A percentile compares a stretch with the other conserved stretches of the same genome.
These are phyloP conservation scores for Sycobia sp. DNA, from an alignment of 1,140 invertebrate genomes.

Conservation along the genomic window DNA sequence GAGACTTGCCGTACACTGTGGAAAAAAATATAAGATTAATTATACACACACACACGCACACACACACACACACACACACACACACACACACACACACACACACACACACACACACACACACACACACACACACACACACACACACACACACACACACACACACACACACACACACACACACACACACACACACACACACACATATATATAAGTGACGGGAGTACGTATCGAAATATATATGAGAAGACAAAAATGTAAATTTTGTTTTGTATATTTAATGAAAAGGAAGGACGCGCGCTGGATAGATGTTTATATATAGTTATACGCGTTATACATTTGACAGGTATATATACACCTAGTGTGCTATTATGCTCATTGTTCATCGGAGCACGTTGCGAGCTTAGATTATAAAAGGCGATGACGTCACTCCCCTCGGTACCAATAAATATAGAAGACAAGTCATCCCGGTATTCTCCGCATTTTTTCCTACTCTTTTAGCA, in stretches of 20 bases:
- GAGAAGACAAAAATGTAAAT: slow-evolving; percentile 38
- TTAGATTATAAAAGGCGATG: slow-evolving; percentile 41
- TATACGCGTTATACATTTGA: neutral
- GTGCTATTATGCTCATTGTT: neutral
- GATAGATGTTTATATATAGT: too few relatives aligned
- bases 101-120: too few relatives aligned
- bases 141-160: too few relatives aligned
- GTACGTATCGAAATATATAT: too few relatives aligned
- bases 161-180: too few relatives aligned
- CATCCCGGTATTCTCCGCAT: slow-evolving; percentile 11
- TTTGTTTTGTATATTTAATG: slow-evolving; percentile 1
- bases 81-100: too few relatives aligned
- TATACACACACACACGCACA: too few relatives aligned
- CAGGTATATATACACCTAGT: too few relatives aligned
- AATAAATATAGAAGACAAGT: slow-evolving; percentile 46
- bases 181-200: too few relatives aligned
- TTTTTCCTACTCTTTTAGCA: slow-evolving; percentile 17
- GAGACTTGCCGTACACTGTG: slow-evolving; percentile 79
- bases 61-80: too few relatives aligned
- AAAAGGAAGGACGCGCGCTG: neutral
- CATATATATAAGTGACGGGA: too few relatives aligned
- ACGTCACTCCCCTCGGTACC: slow-evolving; percentile 40
- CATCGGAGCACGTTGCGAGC: neutral
- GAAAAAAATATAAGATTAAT: slow-evolving; percentile 35
- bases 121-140: too few relatives aligned